Conservation (phyloP, 2,888 invertebrate species). For the Drosophila suboccidentalis region DNA sequence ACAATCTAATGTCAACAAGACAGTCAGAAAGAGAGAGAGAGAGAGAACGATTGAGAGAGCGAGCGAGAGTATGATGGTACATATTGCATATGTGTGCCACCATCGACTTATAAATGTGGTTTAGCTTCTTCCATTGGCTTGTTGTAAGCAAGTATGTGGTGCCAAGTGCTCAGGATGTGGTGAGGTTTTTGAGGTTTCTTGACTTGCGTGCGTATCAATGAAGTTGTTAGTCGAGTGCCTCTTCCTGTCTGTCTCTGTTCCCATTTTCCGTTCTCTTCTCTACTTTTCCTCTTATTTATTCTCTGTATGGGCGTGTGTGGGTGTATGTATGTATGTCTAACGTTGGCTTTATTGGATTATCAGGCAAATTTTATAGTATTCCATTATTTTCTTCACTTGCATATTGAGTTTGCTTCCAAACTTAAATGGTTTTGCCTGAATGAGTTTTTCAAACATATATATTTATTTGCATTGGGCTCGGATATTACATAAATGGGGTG, state of each 20-base stretch:
- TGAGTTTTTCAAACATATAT: constrained; percentile 41
- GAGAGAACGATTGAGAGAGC: constrained; percentile 8
- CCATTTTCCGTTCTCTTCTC: not conserved
- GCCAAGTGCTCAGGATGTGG: constrained; percentile 28
- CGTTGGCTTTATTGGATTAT: constrained; percentile 79
- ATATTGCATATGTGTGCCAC: constrained; percentile 51
- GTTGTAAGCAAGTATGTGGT: constrained; percentile 47
- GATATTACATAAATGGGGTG: constrained; percentile 29
- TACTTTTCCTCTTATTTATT: not conserved
- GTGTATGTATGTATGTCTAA: constrained; percentile 21
- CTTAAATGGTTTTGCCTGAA: constrained; percentile 48
- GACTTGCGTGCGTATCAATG: constrained; percentile 68
- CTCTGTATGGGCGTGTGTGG: constrained; percentile 15
- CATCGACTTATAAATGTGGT: constrained; percentile 76
- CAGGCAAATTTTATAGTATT: constrained; percentile 75
- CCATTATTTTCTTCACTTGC: constrained; percentile 39
- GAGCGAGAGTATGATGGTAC: constrained; percentile 7
- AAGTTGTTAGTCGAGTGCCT: constrained; percentile 74
- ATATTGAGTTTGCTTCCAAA: constrained; percentile 57
- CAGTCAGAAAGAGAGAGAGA: constrained; percentile 18
- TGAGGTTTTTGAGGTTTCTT: constrained; percentile 27
- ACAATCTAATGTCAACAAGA: constrained; percentile 76
- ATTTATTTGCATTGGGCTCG: constrained; percentile 42
- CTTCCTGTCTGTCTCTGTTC: constrained; percentile 35
- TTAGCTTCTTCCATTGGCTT: constrained; percentile 79